These are phyloP conservation scores for Globia sparganii DNA, from an alignment of 2,888 invertebrate species.

Conservation along the genomic window DNA sequence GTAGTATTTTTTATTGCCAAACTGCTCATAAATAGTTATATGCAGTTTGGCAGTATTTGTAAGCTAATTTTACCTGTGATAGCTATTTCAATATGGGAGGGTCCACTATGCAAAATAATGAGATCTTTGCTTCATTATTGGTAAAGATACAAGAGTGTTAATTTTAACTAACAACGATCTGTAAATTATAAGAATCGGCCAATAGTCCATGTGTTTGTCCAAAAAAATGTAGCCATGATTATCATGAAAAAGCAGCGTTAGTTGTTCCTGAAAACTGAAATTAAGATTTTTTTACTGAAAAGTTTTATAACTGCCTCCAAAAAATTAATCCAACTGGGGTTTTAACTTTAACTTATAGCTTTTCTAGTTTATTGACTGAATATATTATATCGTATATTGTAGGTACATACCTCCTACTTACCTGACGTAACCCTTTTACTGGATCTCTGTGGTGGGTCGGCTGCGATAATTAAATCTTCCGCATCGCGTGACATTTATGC, in stretches of 20 bases:
- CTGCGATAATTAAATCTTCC: conserved; percentile 86
- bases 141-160: neutral
- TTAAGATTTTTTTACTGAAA: neutral
- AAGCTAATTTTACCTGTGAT: neutral
- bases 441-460: conserved; percentile 82
- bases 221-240: neutral
- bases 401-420: conserved; percentile 11
- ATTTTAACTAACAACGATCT: neutral
- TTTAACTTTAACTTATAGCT: neutral
- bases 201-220: neutral
- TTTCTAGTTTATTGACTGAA: conserved; percentile 2
- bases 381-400: neutral
- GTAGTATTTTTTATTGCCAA: neutral
- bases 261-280: neutral
- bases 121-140: too few species aligned
- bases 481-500: conserved; percentile 86
- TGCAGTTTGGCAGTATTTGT: too few species aligned
- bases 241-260: neutral
- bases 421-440: conserved; percentile 44
- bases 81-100: neutral
- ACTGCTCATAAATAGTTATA: neutral
- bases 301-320: neutral
- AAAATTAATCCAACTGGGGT: neutral
- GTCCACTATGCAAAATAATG: too few species aligned
- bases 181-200: neutral